A percentile compares a stretch with the other conserved stretches of the same genome.
Conservation (phyloP, 2,888 invertebrate genomes). For the Leucophora obtusa region DNA sequence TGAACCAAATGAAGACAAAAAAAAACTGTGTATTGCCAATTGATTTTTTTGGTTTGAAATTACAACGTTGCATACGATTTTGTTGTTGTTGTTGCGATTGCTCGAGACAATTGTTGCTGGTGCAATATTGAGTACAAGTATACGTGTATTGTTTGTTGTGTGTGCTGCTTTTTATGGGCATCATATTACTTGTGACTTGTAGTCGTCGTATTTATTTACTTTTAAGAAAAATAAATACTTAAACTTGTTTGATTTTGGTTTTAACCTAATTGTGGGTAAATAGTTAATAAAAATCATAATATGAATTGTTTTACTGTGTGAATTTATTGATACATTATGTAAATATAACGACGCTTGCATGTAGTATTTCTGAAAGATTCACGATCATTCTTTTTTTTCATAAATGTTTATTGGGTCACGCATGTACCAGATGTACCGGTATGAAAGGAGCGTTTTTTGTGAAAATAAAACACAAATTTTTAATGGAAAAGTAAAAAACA, state of each 20-base stretch:
- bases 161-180: conserved; percentile 38
- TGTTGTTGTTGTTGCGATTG: conserved; percentile 17
- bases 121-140: conserved; percentile 40
- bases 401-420: too few species aligned
- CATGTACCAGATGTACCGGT: too few species aligned
- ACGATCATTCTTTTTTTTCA: too few species aligned
- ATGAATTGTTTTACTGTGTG: conserved; percentile 40
- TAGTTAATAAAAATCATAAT: not conserved
- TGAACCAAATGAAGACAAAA: not conserved
- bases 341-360: too few species aligned
- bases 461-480: too few species aligned
- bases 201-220: not conserved
- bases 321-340: conserved; percentile 29
- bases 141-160: conserved; percentile 12
- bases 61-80: conserved; percentile 7
- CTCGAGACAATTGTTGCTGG: conserved; percentile 26
- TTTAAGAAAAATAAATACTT: conserved; percentile 39
- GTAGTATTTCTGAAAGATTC: too few species aligned
- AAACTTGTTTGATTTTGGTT: conserved; percentile 56
- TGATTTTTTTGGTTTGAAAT: conserved; percentile 17
- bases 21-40: conserved; percentile 33
- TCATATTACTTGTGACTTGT: conserved; percentile 39
- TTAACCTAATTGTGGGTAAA: conserved; percentile 60
- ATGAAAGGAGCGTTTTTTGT: too few species aligned
- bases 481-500: too few species aligned